Conservation (phyloP, 2,113 vertebrate genomes). For the Eulacestoma nigropectus region DNA sequence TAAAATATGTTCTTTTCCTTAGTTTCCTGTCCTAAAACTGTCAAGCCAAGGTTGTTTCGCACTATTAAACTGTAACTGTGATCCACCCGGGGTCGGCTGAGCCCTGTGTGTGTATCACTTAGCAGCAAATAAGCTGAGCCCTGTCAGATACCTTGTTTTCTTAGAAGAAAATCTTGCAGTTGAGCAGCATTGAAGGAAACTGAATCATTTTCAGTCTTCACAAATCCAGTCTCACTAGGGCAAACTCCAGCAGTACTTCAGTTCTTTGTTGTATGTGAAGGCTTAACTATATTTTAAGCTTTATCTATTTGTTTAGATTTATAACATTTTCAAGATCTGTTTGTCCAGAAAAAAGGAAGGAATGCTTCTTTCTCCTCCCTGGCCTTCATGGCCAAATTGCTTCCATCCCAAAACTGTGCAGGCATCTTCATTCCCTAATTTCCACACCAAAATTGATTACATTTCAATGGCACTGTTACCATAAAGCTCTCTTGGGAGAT, state of each 20-base stretch:
- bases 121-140: background rate
- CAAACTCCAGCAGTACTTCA: background rate
- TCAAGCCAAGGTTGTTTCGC: constrained; percentile 5
- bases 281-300: background rate
- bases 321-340: background rate
- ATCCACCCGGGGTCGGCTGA: rapidly evolving
- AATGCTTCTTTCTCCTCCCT: background rate
- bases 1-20: background rate
- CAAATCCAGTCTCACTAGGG: background rate
- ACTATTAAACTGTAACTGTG: background rate
- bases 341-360: background rate
- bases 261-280: background rate
- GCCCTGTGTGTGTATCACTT: background rate
- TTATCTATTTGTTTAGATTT: background rate
- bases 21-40: constrained; percentile 24
- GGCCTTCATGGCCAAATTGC: background rate
- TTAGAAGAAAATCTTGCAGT: background rate
- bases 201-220: background rate
- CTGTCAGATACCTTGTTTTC: background rate
- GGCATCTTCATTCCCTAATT: background rate
- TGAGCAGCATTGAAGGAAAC: background rate
- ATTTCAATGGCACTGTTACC: background rate
- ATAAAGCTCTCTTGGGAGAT: background rate
- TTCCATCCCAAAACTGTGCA: background rate
- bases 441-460: background rate